Conservation (phyloP, 2,113 vertebrate species). For the Otis tarda region DNA sequence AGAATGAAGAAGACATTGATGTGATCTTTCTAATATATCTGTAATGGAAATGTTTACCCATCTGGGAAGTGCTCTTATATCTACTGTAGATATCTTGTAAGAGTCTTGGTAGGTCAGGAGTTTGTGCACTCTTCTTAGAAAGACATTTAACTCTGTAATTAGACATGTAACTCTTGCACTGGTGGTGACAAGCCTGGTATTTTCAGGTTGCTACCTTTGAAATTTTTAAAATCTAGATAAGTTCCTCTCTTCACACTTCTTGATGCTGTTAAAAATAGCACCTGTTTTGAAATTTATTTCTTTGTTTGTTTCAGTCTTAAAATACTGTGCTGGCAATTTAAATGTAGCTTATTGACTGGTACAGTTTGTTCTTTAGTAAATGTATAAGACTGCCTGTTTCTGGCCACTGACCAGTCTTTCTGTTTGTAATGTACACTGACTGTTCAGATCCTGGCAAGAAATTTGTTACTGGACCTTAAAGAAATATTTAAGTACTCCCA, state of each 20-base stretch:
- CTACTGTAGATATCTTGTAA: background rate
- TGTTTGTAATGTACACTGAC: background rate
- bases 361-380: conserved; percentile 31
- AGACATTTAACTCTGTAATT: background rate
- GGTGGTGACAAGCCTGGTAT: background rate
- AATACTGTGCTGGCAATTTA: background rate
- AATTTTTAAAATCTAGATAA: background rate
- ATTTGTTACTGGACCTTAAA: background rate
- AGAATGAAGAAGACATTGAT: background rate
- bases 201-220: background rate
- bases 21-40: background rate
- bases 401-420: conserved; percentile 1
- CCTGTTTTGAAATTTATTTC: background rate
- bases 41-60: background rate
- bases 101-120: background rate
- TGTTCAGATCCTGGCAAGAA: background rate
- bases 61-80: background rate
- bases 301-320: background rate
- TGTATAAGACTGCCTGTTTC: background rate
- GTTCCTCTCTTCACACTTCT: background rate
- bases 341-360: background rate
- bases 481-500: conserved; percentile 3
- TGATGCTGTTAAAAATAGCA: background rate
- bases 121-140: background rate
- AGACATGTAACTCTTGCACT: background rate